phyloP scores from a whole-genome alignment of 2,113 vertebrate species.

The Alligator mississippiensis region DNA sequence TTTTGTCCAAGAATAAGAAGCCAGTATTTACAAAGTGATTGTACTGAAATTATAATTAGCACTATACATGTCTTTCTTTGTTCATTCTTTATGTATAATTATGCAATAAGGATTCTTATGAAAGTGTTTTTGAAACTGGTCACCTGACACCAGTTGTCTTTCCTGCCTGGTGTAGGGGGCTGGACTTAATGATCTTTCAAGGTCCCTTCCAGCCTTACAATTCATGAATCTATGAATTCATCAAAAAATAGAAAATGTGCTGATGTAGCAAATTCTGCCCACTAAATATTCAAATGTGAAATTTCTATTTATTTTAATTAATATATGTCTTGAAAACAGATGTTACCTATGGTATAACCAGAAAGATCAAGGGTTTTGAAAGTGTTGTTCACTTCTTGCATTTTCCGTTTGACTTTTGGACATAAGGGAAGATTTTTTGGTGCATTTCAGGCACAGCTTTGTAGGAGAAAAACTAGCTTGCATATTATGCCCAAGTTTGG shows the following conservation, averaged over 20 bases:
- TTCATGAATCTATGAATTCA: not conserved
- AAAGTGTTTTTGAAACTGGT: not conserved
- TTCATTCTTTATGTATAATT: not conserved
- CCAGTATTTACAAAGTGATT: not conserved
- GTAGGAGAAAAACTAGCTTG: constrained; percentile 41
- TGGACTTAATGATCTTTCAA: too few relatives aligned
- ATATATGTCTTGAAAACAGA: constrained; percentile 40
- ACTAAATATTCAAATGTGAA: constrained; percentile 22
- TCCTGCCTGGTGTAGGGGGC: too few relatives aligned
- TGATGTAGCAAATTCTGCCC: not conserved
- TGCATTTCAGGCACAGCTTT: constrained; percentile 3
- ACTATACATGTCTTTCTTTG: not conserved
- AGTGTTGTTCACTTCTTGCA: constrained; percentile 35
- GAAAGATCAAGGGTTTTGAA: constrained; percentile 52
- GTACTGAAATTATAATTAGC: not conserved
- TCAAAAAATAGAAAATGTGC: constrained; percentile 7
- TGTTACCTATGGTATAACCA: constrained; percentile 35
- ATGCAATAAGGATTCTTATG: not conserved
- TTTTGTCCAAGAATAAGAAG: not conserved
- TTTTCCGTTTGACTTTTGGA: constrained; percentile 45
- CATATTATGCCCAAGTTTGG: constrained; percentile 44
- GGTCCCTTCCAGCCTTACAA: too few relatives aligned
- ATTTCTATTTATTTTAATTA: constrained; percentile 36
- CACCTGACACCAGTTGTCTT: too few relatives aligned
- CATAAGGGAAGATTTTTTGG: constrained; percentile 27